phyloP scores from a whole-genome alignment of 2,888 invertebrate species.

The Hypsopygia costalis region DNA sequence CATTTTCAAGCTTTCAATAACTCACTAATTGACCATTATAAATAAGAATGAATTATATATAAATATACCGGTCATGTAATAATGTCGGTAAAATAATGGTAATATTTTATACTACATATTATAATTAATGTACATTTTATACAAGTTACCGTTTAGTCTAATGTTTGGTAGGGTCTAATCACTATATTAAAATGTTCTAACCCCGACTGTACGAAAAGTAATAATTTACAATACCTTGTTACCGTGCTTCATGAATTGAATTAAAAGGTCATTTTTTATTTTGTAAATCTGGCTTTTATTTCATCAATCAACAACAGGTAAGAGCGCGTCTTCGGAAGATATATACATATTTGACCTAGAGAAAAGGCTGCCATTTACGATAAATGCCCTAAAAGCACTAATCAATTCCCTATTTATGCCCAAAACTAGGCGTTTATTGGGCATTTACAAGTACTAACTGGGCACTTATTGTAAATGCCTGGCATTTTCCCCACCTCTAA shows the following conservation, averaged over 20 bases:
- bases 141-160: constrained; percentile 78
- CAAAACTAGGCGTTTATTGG: too few relatives aligned
- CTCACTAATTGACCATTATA: background rate
- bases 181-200: constrained; percentile 72
- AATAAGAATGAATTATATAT: background rate
- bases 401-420: too few relatives aligned
- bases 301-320: too few relatives aligned
- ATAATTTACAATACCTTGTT: constrained; percentile 77
- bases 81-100: constrained; percentile 50
- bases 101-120: constrained; percentile 71
- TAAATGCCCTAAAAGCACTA: too few relatives aligned
- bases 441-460: too few relatives aligned
- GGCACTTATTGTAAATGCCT: too few relatives aligned
- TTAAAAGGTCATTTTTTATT: constrained; percentile 79
- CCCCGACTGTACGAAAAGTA: constrained; percentile 63
- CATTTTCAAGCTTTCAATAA: too few relatives aligned
- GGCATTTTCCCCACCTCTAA: too few relatives aligned
- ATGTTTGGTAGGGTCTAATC: constrained; percentile 70
- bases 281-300: constrained; percentile 63
- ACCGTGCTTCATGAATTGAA: constrained; percentile 78
- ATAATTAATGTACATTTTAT: constrained; percentile 73
- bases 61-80: constrained; percentile 12
- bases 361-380: too few relatives aligned
- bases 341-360: too few relatives aligned
- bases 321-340: too few relatives aligned